These are phyloP conservation scores for Benthosema pterotum DNA, from an alignment of 2,797 vertebrate genomes.

Conservation along the genomic window DNA sequence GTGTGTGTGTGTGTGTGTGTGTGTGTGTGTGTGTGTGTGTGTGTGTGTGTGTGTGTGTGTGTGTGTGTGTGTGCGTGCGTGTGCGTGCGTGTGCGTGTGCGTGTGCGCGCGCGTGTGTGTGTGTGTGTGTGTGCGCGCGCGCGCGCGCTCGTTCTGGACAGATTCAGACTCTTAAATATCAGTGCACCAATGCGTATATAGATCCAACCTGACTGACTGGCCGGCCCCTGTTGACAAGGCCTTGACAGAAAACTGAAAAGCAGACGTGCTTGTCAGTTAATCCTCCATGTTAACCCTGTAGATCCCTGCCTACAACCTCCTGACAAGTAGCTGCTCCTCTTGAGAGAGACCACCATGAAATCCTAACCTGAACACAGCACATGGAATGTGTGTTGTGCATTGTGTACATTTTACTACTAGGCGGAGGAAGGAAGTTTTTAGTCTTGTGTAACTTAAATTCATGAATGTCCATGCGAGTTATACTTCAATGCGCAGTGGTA, in stretches of 20 bases:
- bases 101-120: not conserved
- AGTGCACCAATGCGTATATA: constrained; percentile 32
- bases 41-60: too few relatives aligned
- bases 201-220: constrained; percentile 25
- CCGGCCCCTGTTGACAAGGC: constrained; percentile 30
- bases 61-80: too few relatives aligned
- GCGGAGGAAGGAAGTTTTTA: not conserved
- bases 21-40: too few relatives aligned
- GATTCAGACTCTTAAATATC: constrained; percentile 18
- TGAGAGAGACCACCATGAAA: constrained; percentile 18
- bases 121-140: not conserved
- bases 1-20: too few relatives aligned
- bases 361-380: constrained; percentile 12
- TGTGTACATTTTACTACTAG: not conserved
- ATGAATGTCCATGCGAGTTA: not conserved
- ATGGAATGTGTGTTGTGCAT: constrained; percentile 3
- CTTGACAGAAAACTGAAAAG: constrained; percentile 41
- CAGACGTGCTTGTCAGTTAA: constrained; percentile 60
- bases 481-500: too few relatives aligned
- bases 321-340: constrained; percentile 40
- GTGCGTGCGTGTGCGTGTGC: not conserved
- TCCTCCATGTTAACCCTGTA: constrained; percentile 52
- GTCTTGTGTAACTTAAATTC: not conserved
- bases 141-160: constrained; percentile 10
- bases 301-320: constrained; percentile 44